Evolutionary conservation across 2,113 vertebrate species (phyloP).

Genomic region (Chaetodon trifascialis): DNA sequence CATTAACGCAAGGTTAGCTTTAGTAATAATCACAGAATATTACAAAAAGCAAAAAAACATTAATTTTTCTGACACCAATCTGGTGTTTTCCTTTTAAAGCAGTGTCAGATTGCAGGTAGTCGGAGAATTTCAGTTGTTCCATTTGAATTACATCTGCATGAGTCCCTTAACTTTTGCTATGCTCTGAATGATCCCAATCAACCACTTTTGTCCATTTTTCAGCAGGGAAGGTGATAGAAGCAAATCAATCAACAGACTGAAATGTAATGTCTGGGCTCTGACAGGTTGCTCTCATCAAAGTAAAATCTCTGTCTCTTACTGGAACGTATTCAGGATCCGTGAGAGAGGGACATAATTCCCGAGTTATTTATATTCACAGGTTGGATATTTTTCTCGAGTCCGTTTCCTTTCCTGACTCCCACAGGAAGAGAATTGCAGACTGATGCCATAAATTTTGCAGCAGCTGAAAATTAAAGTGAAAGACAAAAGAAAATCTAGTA

Average conservation of each 20-base stretch:
- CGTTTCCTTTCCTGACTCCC: conserved; percentile 40
- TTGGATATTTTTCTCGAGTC: conserved; percentile 23
- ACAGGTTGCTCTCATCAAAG: conserved; percentile 18
- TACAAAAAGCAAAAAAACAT: background rate
- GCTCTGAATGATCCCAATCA: background rate
- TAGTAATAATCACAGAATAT: background rate
- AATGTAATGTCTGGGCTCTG: conserved; percentile 1
- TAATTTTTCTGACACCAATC: background rate
- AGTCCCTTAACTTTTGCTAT: background rate
- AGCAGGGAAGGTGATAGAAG: conserved; percentile 3
- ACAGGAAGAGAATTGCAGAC: conserved; percentile 42
- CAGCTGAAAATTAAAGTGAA: conserved; percentile 41
- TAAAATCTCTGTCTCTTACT: conserved; percentile 2
- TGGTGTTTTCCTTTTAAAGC: conserved; percentile 10
- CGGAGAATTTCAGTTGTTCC: background rate
- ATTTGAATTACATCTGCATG: background rate
- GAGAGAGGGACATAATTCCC: conserved; percentile 17
- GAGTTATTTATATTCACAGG: conserved; percentile 50
- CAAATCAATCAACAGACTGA: background rate
- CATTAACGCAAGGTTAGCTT: background rate
- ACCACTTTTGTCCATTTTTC: conserved; percentile 5
- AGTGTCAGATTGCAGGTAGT: background rate
- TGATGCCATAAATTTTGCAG: conserved; percentile 22
- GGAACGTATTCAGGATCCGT: conserved; percentile 4
- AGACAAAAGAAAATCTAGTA: conserved; percentile 12